Evolutionary conservation across 1,140 invertebrate genomes (phyloP), one percentile per base, ranked within the genome.

Genomic region (Temnothorax longispinosus): DNA sequence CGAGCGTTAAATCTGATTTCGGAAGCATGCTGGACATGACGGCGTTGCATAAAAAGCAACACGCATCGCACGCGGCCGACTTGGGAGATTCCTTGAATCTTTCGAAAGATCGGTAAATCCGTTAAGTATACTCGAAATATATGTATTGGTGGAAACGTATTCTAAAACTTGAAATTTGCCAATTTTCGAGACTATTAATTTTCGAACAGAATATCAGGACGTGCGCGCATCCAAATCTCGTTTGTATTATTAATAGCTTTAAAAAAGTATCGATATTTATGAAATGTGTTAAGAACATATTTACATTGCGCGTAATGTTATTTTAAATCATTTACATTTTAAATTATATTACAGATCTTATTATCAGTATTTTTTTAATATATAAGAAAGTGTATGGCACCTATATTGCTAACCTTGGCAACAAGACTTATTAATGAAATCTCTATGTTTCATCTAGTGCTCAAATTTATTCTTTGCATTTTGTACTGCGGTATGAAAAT

Each of bases 21-120:
- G 89, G 92, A 0, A 87, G 91, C 1, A 93, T 93, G 91, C 78
- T 95, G 0, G 94, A 95, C n/a, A 95, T 95, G 93, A 92, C 92
- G 8, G 91, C 90, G 1, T 75, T 89, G 7, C 90, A 92, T 60
- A 91, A 92, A 10, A 95, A 94, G 58, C 94, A 94, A 84, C 91
- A 93, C 87, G 52, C 21, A 21, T 77, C 92, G 7, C 87, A 91
- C 76, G 77, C 74, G 1, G 41, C 47, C 6, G 94, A 95, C n/a
- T 88, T 88, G 10, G 92, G 89, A 8, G 94, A 95, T 60, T 94
- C 94, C 5, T 85, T 95, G 52, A 95, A 95, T 92, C 87, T 95
- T 27, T 93, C 94, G 5, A 95, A 95, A 75, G 94, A 95, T 82
- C 92, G 94, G 50, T 90, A 93, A 76, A 85, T 15, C n/a, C 32